Conservation (phyloP, 1,140 invertebrate species). For the Achroia grisella region DNA sequence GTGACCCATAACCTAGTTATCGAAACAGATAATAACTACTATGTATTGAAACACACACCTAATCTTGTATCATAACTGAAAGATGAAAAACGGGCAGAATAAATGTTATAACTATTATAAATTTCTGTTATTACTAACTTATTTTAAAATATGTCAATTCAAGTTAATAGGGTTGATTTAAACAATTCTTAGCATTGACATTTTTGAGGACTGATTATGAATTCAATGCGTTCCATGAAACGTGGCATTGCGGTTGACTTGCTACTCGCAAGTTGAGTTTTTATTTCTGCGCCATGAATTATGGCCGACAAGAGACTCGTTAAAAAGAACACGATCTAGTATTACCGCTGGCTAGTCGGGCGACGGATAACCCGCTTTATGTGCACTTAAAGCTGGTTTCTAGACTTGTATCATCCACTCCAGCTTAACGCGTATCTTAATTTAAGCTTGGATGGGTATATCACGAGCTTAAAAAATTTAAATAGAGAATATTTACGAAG, state of each 20-base stretch:
- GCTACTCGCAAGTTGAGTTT: constrained; percentile 26
- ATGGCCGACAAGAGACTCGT: constrained; percentile 25
- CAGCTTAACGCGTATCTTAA: constrained; percentile 40
- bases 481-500: background rate
- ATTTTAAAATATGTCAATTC: too few species aligned
- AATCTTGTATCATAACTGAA: too few species aligned
- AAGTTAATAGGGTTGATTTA: too few species aligned
- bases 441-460: constrained; percentile 1
- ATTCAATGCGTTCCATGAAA: background rate
- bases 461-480: constrained; percentile 2
- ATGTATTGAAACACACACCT: too few species aligned
- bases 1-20: too few species aligned
- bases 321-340: constrained; percentile 52
- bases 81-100: too few species aligned
- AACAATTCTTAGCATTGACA: too few species aligned
- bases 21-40: too few species aligned
- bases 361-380: constrained; percentile 46
- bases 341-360: constrained; percentile 43
- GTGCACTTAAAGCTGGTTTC: constrained; percentile 41
- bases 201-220: background rate
- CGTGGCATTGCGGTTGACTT: background rate
- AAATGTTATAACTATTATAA: too few species aligned
- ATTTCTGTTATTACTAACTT: too few species aligned
- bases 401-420: constrained; percentile 54
- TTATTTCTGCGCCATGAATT: constrained; percentile 45